Evolutionary conservation across 2,797 vertebrate genomes (phyloP).

Genomic region (Lacerta bilineata): DNA sequence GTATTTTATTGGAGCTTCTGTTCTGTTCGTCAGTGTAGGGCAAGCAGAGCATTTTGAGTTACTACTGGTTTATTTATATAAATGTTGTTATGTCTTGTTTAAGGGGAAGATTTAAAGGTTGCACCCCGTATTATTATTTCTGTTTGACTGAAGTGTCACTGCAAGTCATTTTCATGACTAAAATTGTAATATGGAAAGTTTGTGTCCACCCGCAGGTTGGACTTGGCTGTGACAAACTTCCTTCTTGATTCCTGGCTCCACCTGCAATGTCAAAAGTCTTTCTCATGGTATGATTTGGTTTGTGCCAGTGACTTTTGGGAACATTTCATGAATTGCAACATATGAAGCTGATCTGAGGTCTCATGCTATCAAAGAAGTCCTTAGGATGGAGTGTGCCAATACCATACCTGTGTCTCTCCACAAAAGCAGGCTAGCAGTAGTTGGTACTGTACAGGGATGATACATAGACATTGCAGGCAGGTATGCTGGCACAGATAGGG

Average conservation of each 20-base stretch:
- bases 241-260: neutral
- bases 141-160: neutral
- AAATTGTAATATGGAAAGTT: neutral
- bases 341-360: neutral
- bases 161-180: neutral
- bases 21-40: neutral
- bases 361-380: neutral
- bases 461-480: neutral
- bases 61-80: constrained; percentile 1
- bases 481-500: neutral
- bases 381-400: neutral
- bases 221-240: neutral
- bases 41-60: neutral
- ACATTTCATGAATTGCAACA: neutral
- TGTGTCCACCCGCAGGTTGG: neutral
- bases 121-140: neutral
- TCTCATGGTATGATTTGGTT: neutral
- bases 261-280: neutral
- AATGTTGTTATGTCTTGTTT: neutral
- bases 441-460: neutral
- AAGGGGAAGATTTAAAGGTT: neutral
- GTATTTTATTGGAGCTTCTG: neutral
- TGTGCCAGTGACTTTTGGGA: neutral
- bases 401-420: neutral
- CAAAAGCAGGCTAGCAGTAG: neutral